A percentile compares a stretch with the other conserved stretches of the same genome.
Evolutionary conservation across 1,140 invertebrate species (phyloP).

Genomic region (Lamellibrachia luymesi): DNA sequence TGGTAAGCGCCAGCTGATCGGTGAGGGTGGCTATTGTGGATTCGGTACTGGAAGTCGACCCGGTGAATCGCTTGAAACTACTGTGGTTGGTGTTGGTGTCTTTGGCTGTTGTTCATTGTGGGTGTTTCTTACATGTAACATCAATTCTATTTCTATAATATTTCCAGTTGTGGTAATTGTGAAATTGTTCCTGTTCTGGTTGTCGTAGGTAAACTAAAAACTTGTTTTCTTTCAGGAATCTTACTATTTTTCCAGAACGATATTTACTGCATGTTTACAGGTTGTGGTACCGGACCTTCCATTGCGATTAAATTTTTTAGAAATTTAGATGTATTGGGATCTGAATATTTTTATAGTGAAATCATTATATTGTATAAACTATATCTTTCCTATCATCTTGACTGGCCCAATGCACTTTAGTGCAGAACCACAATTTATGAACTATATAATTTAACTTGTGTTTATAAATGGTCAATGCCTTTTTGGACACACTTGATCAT

Average conservation of each 20-base stretch:
- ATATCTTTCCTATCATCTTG: too few species aligned
- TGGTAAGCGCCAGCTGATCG: constrained; percentile 58
- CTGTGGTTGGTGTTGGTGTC: background rate
- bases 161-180: too few species aligned
- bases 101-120: constrained; percentile 26
- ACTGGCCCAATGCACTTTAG: background rate
- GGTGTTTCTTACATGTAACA: constrained; percentile 7
- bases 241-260: too few species aligned
- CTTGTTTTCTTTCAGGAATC: too few species aligned
- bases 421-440: background rate
- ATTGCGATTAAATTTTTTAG: background rate
- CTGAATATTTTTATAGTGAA: background rate
- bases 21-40: background rate
- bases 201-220: too few species aligned
- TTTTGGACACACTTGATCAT: too few species aligned
- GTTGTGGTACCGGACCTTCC: background rate
- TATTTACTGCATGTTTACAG: background rate
- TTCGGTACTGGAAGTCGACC: background rate
- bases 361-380: background rate
- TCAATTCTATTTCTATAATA: background rate
- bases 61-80: background rate
- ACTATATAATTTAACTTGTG: too few species aligned
- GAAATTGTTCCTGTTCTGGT: too few species aligned
- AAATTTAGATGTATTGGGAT: too few species aligned
- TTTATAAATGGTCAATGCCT: too few species aligned